Conservation (phyloP, 37 sponge, comb jelly and placozoan species). For the Eunapius fragilis region DNA sequence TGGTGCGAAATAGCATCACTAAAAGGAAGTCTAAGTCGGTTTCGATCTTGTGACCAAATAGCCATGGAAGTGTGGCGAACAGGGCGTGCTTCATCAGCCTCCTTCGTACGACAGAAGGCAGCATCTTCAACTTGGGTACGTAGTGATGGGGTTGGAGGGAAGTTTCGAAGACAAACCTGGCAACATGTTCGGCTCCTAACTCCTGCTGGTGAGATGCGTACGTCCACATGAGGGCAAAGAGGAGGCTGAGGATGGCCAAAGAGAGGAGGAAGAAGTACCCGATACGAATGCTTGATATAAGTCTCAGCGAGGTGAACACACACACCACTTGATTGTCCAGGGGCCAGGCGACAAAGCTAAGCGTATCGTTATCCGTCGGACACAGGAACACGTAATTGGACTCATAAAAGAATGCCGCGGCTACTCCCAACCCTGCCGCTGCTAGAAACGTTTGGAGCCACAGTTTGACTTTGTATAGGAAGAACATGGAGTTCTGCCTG, state of each 20-base stretch:
- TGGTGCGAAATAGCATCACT: constrained; percentile 53
- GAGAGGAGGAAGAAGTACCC: constrained; percentile 47
- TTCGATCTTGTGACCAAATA: constrained; percentile 16
- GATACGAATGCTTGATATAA: constrained; percentile 47
- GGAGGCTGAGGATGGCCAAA: constrained; percentile 27
- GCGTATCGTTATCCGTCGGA: constrained; percentile 12
- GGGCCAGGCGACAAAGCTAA: constrained; percentile 18
- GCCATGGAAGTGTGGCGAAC: constrained; percentile 31
- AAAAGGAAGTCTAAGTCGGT: constrained; percentile 62
- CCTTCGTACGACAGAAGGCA: not conserved
- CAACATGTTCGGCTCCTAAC: constrained; percentile 35
- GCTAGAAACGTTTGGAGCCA: constrained; percentile 22
- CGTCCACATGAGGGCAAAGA: constrained; percentile 58
- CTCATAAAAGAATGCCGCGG: constrained; percentile 15
- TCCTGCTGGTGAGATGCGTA: constrained; percentile 32
- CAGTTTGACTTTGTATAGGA: constrained; percentile 39
- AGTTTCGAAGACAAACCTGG: constrained; percentile 48
- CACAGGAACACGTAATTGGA: constrained; percentile 21
- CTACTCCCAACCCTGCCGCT: constrained; percentile 3
- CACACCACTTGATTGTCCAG: constrained; percentile 30
- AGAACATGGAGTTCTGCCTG: constrained; percentile 38
- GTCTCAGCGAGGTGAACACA: constrained; percentile 60
- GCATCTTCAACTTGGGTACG: constrained; percentile 7
- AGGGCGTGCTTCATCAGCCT: not conserved
- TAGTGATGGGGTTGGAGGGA: constrained; percentile 36